phyloP scores from a whole-genome alignment of 1,140 invertebrate species.

The Hycleus cichorii region DNA sequence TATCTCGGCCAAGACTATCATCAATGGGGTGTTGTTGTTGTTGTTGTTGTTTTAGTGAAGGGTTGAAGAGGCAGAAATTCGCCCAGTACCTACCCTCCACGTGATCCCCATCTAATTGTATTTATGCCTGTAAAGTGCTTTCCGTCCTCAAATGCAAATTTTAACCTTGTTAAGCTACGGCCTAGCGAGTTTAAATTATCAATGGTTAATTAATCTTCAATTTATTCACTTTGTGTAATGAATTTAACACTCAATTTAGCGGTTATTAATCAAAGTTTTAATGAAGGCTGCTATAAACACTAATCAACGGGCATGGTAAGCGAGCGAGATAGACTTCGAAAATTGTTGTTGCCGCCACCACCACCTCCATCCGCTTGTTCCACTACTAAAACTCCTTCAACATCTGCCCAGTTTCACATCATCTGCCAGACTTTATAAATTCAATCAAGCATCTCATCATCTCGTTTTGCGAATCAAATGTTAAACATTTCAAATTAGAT shows the following conservation, averaged over 20 bases:
- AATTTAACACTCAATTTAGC: conserved; percentile 48
- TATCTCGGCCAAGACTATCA: neutral
- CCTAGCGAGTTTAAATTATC: conserved; percentile 46
- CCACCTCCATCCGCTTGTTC: neutral
- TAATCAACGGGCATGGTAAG: conserved; percentile 26
- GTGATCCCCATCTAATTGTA: conserved; percentile 37
- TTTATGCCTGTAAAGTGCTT: conserved; percentile 44
- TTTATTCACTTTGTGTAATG: conserved; percentile 47
- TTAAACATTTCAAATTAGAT: conserved; percentile 18
- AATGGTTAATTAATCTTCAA: conserved; percentile 48
- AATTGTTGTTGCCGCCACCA: neutral
- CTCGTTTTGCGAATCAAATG: conserved; percentile 10
- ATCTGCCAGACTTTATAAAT: conserved; percentile 17
- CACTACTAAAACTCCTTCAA: conserved; percentile 13
- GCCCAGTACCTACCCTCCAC: conserved; percentile 12
- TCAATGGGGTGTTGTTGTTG: neutral
- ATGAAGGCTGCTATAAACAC: conserved; percentile 41
- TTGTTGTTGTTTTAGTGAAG: neutral
- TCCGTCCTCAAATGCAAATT: conserved; percentile 47
- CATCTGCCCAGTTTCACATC: conserved; percentile 20
- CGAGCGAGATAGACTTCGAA: neutral
- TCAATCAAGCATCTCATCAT: conserved; percentile 14
- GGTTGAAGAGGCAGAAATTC: neutral
- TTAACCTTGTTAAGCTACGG: conserved; percentile 43
- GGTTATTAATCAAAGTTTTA: conserved; percentile 47